phyloP scores from a whole-genome alignment of 2,113 vertebrate species.

The Anarrhichthys ocellatus region DNA sequence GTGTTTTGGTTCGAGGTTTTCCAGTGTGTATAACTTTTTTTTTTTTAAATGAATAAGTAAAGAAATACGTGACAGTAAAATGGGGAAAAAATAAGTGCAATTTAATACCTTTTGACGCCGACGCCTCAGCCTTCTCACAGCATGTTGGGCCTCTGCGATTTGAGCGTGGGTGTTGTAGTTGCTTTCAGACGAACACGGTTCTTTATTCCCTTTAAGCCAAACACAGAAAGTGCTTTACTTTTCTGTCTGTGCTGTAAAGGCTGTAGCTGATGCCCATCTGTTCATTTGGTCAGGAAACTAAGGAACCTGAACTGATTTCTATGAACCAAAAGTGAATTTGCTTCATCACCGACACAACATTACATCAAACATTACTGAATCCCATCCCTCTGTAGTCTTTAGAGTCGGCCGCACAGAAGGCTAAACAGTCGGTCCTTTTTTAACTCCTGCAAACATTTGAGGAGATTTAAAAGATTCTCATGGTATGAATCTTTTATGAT shows the following conservation, averaged over 20 bases:
- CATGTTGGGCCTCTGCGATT: slow-evolving; percentile 36
- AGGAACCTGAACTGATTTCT: slow-evolving; percentile 52
- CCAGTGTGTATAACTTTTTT: background rate
- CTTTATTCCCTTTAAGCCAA: slow-evolving; percentile 40
- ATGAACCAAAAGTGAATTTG: slow-evolving; percentile 52
- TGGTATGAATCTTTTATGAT: background rate
- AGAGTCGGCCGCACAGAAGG: slow-evolving; percentile 11
- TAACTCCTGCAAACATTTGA: background rate
- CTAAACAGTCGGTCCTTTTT: background rate
- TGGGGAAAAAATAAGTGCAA: slow-evolving; percentile 16
- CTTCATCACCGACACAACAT: slow-evolving; percentile 46
- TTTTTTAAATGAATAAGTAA: background rate
- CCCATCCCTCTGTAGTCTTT: slow-evolving; percentile 16
- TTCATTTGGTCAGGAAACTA: slow-evolving; percentile 35
- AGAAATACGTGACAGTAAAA: background rate
- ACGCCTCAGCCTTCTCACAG: slow-evolving; percentile 30
- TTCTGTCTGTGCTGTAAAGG: slow-evolving; percentile 7
- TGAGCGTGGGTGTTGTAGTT: slow-evolving; percentile 47
- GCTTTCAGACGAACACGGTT: slow-evolving; percentile 41
- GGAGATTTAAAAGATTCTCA: background rate
- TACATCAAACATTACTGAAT: slow-evolving; percentile 52
- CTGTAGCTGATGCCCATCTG: slow-evolving; percentile 17
- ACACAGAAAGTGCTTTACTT: slow-evolving; percentile 54
- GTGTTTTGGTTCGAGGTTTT: background rate
- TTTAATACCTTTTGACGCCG: slow-evolving; percentile 20